Evolutionary conservation across 2,797 vertebrate species (phyloP).

Genomic region (Chromis chromis): DNA sequence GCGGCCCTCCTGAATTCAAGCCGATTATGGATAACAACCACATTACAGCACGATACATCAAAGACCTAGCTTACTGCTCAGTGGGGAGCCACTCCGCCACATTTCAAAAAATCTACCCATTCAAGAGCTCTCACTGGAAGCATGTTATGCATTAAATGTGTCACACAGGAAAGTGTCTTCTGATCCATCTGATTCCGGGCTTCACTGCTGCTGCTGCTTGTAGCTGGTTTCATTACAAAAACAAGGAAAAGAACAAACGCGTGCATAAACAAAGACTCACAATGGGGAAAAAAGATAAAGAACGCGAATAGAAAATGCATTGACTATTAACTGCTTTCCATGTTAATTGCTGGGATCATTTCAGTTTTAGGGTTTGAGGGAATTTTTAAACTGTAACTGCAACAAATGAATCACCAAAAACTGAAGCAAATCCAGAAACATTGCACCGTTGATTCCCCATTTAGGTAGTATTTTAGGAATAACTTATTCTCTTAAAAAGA

Average conservation of each 20-base stretch:
- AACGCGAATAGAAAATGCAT: constrained; percentile 23
- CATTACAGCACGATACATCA: constrained; percentile 93
- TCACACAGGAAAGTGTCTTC: constrained; percentile 93
- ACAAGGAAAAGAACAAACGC: constrained; percentile 46
- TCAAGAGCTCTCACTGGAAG: constrained; percentile 92
- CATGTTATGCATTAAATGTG: constrained; percentile 96
- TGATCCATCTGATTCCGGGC: constrained; percentile 92
- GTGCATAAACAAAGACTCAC: constrained; percentile 29
- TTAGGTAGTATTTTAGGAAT: too few relatives aligned
- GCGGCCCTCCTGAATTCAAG: constrained; percentile 91
- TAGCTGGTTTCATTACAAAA: constrained; percentile 60
- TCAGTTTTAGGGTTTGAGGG: not conserved
- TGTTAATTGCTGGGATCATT: not conserved
- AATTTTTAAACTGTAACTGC: not conserved
- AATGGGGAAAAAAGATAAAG: constrained; percentile 32
- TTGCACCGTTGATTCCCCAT: too few relatives aligned
- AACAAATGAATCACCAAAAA: not conserved
- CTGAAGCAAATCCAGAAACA: too few relatives aligned
- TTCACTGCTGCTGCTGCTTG: constrained; percentile 71
- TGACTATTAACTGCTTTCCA: constrained; percentile 15
- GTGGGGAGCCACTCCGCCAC: constrained; percentile 95
- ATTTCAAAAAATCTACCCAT: constrained; percentile 94
- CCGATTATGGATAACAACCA: constrained; percentile 99
- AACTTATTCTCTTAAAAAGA: too few relatives aligned
- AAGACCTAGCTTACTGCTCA: constrained; percentile 94